Percentiles rank a stretch among this genome's conserved stretches.
These are phyloP conservation scores for Caenorhabditis plicata DNA, from an alignment of 2,888 invertebrate species.

Conservation along the genomic window DNA sequence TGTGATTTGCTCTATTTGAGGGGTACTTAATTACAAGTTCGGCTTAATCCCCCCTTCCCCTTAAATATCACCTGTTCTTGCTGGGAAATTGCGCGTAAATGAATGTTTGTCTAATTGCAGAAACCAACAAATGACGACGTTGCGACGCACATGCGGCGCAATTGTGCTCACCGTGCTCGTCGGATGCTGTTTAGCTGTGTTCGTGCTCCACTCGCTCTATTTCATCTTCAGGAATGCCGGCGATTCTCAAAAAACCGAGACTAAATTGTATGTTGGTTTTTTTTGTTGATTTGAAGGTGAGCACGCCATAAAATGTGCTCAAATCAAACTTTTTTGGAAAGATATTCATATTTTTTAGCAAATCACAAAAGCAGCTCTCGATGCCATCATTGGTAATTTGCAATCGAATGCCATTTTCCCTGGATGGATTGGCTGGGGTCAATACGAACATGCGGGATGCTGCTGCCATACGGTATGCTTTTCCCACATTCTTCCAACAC, in stretches of 20 bases:
- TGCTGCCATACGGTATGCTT: too few relatives aligned
- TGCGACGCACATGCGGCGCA: constrained; percentile 28
- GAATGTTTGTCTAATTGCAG: too few relatives aligned
- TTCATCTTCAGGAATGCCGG: constrained; percentile 46
- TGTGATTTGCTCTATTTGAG: too few relatives aligned
- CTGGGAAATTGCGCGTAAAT: constrained; percentile 1
- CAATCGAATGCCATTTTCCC: constrained; percentile 49
- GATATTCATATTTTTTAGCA: too few relatives aligned
- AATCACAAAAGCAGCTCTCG: constrained; percentile 35
- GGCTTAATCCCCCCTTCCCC: not conserved
- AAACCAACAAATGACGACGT: too few relatives aligned
- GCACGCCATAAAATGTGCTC: too few relatives aligned
- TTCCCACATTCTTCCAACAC: too few relatives aligned
- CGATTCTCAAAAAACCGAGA: constrained; percentile 35
- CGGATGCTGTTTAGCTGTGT: constrained; percentile 39
- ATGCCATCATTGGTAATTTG: constrained; percentile 51
- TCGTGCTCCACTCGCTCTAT: constrained; percentile 50
- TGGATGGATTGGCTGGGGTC: constrained; percentile 42
- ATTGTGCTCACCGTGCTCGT: constrained; percentile 34
- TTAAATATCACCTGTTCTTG: not conserved
- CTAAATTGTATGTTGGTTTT: constrained; percentile 33
- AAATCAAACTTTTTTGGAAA: too few relatives aligned
- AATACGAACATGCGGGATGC: constrained; percentile 37
- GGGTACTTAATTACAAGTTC: too few relatives aligned
- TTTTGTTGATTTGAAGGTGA: not conserved